phyloP scores from a whole-genome alignment of 2,888 invertebrate species.

The Cyclophora punctaria region DNA sequence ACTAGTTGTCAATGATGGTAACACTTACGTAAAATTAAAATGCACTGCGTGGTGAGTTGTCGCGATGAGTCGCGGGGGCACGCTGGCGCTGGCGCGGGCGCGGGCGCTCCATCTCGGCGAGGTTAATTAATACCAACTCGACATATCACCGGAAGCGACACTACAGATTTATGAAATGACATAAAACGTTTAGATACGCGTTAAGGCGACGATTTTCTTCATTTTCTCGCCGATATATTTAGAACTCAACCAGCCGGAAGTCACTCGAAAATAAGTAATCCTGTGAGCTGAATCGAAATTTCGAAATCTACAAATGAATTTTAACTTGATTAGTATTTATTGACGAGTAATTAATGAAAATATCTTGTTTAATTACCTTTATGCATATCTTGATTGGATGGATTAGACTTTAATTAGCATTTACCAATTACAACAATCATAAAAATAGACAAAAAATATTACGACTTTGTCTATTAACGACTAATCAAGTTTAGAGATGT shows the following conservation, averaged over 20 bases:
- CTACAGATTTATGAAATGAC: conserved; percentile 46
- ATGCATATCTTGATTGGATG: conserved; percentile 9
- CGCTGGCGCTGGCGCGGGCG: no score
- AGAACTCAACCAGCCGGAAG: no score
- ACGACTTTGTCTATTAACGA: conserved; percentile 19
- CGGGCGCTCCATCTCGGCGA: conserved; percentile 22
- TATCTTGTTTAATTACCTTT: conserved; percentile 7
- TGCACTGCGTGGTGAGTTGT: no score
- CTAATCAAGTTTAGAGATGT: conserved; percentile 17
- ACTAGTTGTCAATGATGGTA: conserved; percentile 26
- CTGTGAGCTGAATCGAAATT: no score
- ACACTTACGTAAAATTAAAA: conserved; percentile 32
- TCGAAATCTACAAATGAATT: no score
- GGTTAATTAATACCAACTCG: conserved; percentile 35
- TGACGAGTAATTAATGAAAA: conserved; percentile 7
- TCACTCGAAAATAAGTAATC: no score
- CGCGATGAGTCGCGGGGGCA: no score
- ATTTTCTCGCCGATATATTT: no score
- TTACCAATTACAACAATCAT: conserved; percentile 25
- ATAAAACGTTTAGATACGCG: conserved; percentile 39
- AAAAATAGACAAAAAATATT: conserved; percentile 24
- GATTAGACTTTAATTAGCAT: conserved; percentile 17
- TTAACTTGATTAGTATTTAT: no score
- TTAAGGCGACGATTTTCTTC: conserved; percentile 19
- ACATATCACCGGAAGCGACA: conserved; percentile 49